These are phyloP conservation scores for Cephus pygmeus DNA, from an alignment of 2,888 invertebrate genomes.

Conservation along the genomic window DNA sequence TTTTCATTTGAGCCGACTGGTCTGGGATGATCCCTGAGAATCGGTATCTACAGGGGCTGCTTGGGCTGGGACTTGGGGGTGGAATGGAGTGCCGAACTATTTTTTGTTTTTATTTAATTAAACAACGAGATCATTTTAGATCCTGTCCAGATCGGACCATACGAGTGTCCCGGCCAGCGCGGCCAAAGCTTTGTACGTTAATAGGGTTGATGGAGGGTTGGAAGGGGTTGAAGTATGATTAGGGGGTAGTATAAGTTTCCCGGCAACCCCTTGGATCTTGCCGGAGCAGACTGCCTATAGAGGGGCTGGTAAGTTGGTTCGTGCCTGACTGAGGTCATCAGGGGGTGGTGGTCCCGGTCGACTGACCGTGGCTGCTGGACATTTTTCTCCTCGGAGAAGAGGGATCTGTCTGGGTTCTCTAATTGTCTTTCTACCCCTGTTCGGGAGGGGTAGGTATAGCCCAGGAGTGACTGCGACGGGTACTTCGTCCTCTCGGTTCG, in stretches of 20 bases:
- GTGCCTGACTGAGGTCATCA: not conserved
- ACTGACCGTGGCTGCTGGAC: not conserved
- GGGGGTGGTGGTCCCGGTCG: not conserved
- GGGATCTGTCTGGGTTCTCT: not conserved
- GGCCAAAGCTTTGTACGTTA: not conserved
- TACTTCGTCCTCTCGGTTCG: not conserved
- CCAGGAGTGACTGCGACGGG: not conserved
- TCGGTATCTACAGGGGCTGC: not conserved
- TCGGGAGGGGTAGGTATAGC: slow-evolving; percentile 3
- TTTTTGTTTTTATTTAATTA: not conserved
- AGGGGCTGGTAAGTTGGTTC: not conserved
- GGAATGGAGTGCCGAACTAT: not conserved
- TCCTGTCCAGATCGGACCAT: not conserved
- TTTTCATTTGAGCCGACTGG: not conserved
- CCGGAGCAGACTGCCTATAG: not conserved
- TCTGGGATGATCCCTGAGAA: not conserved
- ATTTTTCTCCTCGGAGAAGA: slow-evolving; percentile 1
- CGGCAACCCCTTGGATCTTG: not conserved
- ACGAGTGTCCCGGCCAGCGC: not conserved
- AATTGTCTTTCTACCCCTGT: slow-evolving; percentile 12
- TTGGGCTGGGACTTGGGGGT: not conserved
- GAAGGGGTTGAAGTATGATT: not conserved
- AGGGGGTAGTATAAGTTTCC: not conserved
- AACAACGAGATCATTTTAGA: not conserved
- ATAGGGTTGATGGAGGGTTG: not conserved